These are phyloP conservation scores for Eremobia ochroleuca DNA, from an alignment of 2,888 invertebrate genomes.

Conservation along the genomic window DNA sequence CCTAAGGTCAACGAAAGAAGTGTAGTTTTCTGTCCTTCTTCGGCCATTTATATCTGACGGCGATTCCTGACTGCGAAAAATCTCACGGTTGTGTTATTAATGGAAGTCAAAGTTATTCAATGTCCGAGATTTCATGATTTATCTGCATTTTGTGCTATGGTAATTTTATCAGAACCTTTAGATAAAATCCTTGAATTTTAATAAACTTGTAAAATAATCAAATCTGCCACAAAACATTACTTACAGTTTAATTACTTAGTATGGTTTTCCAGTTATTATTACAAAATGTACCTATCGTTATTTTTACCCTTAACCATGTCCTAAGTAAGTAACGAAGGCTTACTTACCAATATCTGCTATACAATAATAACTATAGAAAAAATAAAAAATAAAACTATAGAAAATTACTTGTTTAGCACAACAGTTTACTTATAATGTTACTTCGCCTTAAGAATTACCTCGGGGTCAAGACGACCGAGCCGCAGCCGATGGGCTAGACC, in stretches of 20 bases:
- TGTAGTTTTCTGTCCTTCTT: conserved; percentile 73
- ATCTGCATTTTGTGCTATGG: background rate
- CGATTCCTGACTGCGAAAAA: conserved; percentile 65
- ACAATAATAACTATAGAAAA: conserved; percentile 5
- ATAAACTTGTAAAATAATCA: background rate
- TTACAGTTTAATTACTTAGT: background rate
- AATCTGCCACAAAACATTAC: background rate
- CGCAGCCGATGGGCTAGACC: conserved; percentile 51
- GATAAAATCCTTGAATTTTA: background rate
- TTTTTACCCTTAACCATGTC: background rate
- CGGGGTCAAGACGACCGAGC: conserved; percentile 56
- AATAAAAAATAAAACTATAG: too few species aligned
- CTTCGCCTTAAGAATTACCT: conserved; percentile 42
- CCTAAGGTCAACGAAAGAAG: conserved; percentile 74
- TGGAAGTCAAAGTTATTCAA: conserved; percentile 20
- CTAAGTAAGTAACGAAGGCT: background rate
- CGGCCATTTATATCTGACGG: conserved; percentile 64
- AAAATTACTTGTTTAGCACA: conserved; percentile 52
- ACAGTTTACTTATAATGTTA: conserved; percentile 55
- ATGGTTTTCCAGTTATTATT: background rate
- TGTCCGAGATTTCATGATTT: conserved; percentile 10
- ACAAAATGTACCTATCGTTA: background rate
- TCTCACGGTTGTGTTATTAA: conserved; percentile 47
- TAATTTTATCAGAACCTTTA: background rate
- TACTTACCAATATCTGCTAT: background rate